Conservation (phyloP, 2,888 invertebrate genomes). For the Endomychus coccineus region DNA sequence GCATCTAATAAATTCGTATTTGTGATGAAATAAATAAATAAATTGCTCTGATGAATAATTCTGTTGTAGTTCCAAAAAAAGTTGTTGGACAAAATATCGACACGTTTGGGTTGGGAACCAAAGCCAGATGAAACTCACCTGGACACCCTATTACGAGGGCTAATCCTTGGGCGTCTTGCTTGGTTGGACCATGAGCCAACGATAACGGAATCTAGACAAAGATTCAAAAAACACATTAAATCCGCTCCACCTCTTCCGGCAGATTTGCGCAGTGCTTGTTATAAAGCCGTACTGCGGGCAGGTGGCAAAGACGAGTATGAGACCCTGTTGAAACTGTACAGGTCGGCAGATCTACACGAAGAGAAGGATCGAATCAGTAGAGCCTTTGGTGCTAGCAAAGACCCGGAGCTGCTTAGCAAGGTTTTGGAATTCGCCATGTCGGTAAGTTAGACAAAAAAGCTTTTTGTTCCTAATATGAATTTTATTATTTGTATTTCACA, state of each 20-base stretch:
- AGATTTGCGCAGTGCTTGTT: slow-evolving; percentile 82
- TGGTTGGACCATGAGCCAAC: slow-evolving; percentile 72
- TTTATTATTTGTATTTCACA: too few relatives aligned
- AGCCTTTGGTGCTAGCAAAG: slow-evolving; percentile 72
- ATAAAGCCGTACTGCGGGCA: slow-evolving; percentile 71
- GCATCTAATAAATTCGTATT: background rate
- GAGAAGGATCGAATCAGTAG: slow-evolving; percentile 87
- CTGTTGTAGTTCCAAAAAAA: slow-evolving; percentile 57
- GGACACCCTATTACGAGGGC: slow-evolving; percentile 74
- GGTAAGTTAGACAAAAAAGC: too few relatives aligned
- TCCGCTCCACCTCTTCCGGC: slow-evolving; percentile 62
- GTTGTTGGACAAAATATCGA: slow-evolving; percentile 64
- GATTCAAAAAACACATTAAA: slow-evolving; percentile 60
- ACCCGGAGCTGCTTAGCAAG: slow-evolving; percentile 61
- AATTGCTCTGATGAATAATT: slow-evolving; percentile 14
- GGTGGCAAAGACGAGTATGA: slow-evolving; percentile 65
- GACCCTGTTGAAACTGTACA: slow-evolving; percentile 72
- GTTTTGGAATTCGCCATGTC: slow-evolving; percentile 78
- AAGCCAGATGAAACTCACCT: slow-evolving; percentile 74
- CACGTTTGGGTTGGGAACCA: slow-evolving; percentile 79
- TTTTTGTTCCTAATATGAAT: too few relatives aligned
- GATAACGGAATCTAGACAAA: slow-evolving; percentile 66
- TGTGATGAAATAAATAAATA: background rate
- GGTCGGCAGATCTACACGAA: slow-evolving; percentile 81
- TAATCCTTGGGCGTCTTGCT: slow-evolving; percentile 77